phyloP scores from a whole-genome alignment of 2,113 vertebrate genomes.

The Orthonyx spaldingii region DNA sequence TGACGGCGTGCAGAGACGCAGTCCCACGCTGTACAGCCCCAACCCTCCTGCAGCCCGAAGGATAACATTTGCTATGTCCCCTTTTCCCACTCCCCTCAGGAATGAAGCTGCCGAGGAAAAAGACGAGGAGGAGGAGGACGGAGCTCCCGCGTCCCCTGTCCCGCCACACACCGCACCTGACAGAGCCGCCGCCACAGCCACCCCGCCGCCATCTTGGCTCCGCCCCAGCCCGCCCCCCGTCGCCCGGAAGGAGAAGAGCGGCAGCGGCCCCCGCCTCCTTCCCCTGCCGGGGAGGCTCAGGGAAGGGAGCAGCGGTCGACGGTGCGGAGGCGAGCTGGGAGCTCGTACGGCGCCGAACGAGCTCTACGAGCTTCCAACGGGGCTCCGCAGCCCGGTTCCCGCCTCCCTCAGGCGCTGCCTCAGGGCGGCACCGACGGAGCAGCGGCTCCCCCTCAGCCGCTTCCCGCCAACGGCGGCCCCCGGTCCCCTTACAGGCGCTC shows the following conservation, averaged over 20 bases:
- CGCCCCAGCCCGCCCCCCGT: background rate
- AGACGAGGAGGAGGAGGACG: fast-evolving
- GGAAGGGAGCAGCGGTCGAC: fast-evolving
- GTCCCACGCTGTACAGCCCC: background rate
- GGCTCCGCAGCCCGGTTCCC: fast-evolving
- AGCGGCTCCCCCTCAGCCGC: background rate
- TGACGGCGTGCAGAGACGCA: background rate
- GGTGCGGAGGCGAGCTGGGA: fast-evolving
- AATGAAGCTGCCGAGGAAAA: background rate
- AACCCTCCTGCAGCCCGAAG: background rate
- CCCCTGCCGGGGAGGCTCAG: fast-evolving
- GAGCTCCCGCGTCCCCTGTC: fast-evolving
- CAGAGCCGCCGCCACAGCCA: background rate
- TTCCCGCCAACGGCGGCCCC: background rate
- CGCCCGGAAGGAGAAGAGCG: background rate
- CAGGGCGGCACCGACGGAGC: fast-evolving
- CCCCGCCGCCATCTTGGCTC: conserved; percentile 46
- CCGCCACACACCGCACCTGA: conserved; percentile 42
- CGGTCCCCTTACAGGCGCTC: background rate
- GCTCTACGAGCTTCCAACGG: fast-evolving
- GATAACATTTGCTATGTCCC: too few relatives aligned
- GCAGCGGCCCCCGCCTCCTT: fast-evolving
- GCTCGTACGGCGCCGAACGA: background rate
- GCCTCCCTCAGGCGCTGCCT: background rate
- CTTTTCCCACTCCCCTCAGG: background rate